Evolutionary conservation across 2,888 invertebrate species (phyloP), one percentile per base, ranked within the genome.

Genomic region (Plagodis pulveraria): DNA sequence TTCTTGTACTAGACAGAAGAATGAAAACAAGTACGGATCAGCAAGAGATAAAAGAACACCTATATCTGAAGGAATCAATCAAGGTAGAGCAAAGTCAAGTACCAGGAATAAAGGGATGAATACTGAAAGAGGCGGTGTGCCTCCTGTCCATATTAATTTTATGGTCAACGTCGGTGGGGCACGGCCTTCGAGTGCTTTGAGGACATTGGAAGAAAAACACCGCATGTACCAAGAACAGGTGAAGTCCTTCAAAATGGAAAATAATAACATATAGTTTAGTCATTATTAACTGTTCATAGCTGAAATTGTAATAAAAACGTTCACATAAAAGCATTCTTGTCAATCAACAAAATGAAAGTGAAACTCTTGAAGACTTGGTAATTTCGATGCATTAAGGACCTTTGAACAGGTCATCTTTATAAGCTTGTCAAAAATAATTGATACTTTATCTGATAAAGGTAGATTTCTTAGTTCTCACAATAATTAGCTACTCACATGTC

Each of bases 181-280:
- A 0, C 76, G 84, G 12, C 86, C 87, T 1, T 86, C 90, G 0
- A 88, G 76, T 56, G 79, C 87, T 11, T 66, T 92, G 11, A 79
- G 70, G 61, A 77, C 67, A n/a, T 71, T 92, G 22, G 92, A 92
- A 66, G 89, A 89, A 60, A 90, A 90, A 69, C 92, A 92, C 65
- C 75, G 81, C 32, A 83, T 87, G 77, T 92, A 87, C 63, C 90
- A 91, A 66, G 89, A 90, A 50, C 83, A 85, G 76, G 86, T 92
- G 0, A 91, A 86, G 68, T 71, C 74, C 0, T 87, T 84, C 60
- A 69, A 71, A 32, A 73, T 80, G 66, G 76, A 84, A 11, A 76
- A 77, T 34, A 74, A 73, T 58, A 67, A 73, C 45, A 57, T 58
- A 10, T 77, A 63, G 64, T 56, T 57, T 50, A 50, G 42, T 41